Conservation (phyloP, 2,797 vertebrate genomes). For the Silurus lanzhouensis region DNA sequence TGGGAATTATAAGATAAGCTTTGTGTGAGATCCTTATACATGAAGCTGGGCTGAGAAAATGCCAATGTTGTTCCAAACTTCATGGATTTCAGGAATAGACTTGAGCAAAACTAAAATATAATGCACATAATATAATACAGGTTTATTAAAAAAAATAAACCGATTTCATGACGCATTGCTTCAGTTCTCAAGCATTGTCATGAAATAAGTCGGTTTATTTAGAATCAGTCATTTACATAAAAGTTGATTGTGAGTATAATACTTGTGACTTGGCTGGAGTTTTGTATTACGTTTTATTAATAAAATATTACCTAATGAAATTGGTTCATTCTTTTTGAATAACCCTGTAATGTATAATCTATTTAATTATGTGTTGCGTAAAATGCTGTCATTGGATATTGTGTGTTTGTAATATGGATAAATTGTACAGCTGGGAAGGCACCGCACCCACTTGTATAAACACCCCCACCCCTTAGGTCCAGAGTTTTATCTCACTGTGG, state of each 20-base stretch:
- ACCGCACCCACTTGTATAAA: conserved; percentile 45
- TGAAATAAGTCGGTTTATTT: no score
- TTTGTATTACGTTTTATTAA: no score
- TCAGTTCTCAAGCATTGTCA: no score
- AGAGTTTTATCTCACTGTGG: background rate
- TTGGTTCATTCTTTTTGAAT: no score
- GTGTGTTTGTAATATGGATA: background rate
- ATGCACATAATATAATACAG: no score
- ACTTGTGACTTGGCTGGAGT: no score
- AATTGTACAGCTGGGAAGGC: background rate
- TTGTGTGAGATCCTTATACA: background rate
- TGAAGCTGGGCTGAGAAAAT: background rate
- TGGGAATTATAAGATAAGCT: background rate
- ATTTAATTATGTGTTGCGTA: background rate
- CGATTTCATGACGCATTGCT: no score
- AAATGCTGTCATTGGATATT: background rate
- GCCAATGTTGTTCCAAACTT: background rate
- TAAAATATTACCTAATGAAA: no score
- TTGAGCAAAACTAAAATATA: no score
- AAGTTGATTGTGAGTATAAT: no score
- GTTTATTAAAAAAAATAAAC: background rate
- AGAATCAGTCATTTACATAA: no score
- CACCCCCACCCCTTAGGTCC: conserved; percentile 37
- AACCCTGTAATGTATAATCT: background rate
- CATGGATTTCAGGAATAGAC: background rate